A percentile compares a stretch with the other conserved stretches of the same genome.
Conservation (phyloP, 2,888 invertebrate species). For the Troides oblongomaculatus region DNA sequence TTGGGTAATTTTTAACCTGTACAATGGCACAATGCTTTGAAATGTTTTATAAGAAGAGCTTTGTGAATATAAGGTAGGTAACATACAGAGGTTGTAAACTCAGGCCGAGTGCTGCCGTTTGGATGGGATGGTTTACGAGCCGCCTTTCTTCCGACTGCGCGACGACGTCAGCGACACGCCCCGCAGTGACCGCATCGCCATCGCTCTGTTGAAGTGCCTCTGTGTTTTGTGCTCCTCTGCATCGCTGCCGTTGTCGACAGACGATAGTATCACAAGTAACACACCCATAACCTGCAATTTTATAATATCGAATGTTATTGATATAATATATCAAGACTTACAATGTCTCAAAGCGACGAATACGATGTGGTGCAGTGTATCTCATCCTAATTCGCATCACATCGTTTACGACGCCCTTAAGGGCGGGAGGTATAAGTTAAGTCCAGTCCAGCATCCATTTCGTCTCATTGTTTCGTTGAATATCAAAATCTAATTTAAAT, state of each 20-base stretch:
- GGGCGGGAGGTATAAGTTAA: too few species aligned
- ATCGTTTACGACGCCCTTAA: too few species aligned
- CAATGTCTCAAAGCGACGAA: too few species aligned
- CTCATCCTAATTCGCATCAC: too few species aligned
- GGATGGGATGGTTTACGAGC: constrained; percentile 48
- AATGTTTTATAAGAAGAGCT: constrained; percentile 2
- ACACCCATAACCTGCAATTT: constrained; percentile 86
- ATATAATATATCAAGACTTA: too few species aligned
- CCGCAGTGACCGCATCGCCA: constrained; percentile 92
- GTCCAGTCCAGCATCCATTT: too few species aligned
- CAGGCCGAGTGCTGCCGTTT: constrained; percentile 32
- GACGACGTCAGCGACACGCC: constrained; percentile 71
- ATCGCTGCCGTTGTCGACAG: constrained; percentile 80
- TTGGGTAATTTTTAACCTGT: neutral
- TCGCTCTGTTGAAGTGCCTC: constrained; percentile 92
- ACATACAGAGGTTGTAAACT: constrained; percentile 34
- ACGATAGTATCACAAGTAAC: constrained; percentile 89
- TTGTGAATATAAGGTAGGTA: constrained; percentile 4
- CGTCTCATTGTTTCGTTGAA: too few species aligned
- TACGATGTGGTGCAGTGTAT: too few species aligned
- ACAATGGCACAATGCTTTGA: neutral
- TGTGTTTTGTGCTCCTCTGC: constrained; percentile 84
- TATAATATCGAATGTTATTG: neutral
- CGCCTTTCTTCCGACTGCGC: constrained; percentile 68
- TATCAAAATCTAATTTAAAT: too few species aligned